Evolutionary conservation across 2,113 vertebrate species (phyloP), one percentile per base, ranked within the genome.

Genomic region (Myxocyprinus asiaticus): DNA sequence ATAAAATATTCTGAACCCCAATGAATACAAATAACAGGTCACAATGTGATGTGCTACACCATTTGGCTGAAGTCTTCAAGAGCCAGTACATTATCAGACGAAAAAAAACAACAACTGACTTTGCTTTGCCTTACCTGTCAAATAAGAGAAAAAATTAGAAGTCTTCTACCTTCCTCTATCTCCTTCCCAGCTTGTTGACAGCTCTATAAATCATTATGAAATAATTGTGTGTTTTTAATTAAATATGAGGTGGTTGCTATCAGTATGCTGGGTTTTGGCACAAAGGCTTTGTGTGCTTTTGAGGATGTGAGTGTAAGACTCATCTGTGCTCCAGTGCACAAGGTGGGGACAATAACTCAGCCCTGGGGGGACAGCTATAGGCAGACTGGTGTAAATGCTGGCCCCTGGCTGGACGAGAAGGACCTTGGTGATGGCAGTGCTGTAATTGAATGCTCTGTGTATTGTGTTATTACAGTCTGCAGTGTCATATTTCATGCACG

Each of bases 221-320:
- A 83, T 83, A 83, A 81, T 85, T 81, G 79, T 85, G 81, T 81
- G 82, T 76, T 85, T 85, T 85, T 85, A 85, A 85, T 85, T 85
- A 85, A 83, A 83, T 63, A 61, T 71, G 81, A 63, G 76, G 51
- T 68, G 76, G 67, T 50, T 64, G 71, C 67, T 79, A 85, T 85
- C 79, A 76, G 50, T 53, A 48, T 69, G 15, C 17, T 67, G 68
- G 63, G 70, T 69, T 67, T 8, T 43, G 62, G 75, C 47, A 33
- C 68, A 48, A 65, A 55, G 56, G 76, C 64, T 66, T 67, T 71
- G 80, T 63, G 58, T 51, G 22, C 64, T 48, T 44, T 33, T 14
- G 58, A 61, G 14, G 55, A 15, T 62, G 67, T 50, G 78, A 80
- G 75, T 70, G 50, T 33, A 63, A 75, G 67, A 61, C 81, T 80